A percentile compares a stretch with the other conserved stretches of the same genome.
These are phyloP conservation scores for Picathartes gymnocephalus DNA, from an alignment of 2,113 vertebrate species.

Conservation along the genomic window DNA sequence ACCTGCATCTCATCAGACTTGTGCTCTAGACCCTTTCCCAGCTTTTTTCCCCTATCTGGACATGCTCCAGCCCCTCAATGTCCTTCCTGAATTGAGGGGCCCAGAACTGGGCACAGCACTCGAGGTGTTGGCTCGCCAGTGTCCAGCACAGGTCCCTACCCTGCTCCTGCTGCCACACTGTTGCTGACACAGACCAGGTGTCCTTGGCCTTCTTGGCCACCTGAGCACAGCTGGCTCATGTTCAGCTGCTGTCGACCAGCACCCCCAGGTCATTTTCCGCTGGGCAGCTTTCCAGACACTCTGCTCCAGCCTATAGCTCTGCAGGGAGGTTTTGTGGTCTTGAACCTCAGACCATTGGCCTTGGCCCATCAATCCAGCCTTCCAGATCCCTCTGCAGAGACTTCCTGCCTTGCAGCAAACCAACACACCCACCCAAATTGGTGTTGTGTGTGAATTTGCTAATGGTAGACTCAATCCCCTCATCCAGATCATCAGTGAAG, in stretches of 20 bases:
- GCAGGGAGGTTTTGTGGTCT: neutral
- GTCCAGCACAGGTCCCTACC: neutral
- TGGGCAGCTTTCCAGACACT: neutral
- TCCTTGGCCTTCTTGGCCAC: neutral
- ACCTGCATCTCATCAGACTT: neutral
- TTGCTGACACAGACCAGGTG: neutral
- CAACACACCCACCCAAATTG: neutral
- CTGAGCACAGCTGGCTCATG: neutral
- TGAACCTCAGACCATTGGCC: neutral
- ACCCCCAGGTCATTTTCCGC: neutral
- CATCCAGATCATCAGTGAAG: neutral
- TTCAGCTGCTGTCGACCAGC: neutral
- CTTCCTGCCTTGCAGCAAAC: neutral
- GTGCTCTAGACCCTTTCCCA: neutral
- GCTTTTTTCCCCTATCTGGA: neutral
- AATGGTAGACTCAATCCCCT: neutral
- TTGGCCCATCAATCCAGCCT: neutral
- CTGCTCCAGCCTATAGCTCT: neutral
- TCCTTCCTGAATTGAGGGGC: neutral
- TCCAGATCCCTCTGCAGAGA: neutral
- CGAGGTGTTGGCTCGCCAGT: accelerated
- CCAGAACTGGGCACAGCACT: neutral
- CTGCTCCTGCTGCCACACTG: neutral
- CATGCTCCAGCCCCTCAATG: accelerated
- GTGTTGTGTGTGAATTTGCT: neutral